Evolutionary conservation across 2,113 vertebrate genomes (phyloP).

Genomic region (Fulmarus glacialis): DNA sequence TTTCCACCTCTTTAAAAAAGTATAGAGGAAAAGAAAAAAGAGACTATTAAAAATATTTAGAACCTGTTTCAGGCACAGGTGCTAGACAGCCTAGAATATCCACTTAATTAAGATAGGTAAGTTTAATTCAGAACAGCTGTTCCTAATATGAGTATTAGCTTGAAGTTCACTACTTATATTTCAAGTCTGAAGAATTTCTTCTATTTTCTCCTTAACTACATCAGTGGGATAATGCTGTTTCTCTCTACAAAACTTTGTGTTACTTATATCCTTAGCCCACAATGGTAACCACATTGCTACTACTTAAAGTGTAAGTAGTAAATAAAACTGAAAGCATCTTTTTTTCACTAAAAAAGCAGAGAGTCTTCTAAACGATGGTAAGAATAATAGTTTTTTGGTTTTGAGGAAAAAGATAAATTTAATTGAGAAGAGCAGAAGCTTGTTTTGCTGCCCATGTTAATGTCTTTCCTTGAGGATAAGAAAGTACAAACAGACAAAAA

Average conservation of each 20-base stretch:
- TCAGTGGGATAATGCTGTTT: neutral
- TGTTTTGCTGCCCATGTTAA: neutral
- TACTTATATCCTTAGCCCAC: neutral
- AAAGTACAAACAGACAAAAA: neutral
- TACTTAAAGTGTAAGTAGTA: neutral
- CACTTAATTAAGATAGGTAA: neutral
- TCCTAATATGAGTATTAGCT: neutral
- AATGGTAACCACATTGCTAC: fast-evolving
- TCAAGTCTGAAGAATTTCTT: neutral
- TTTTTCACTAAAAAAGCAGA: neutral
- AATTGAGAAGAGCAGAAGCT: neutral
- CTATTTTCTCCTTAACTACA: fast-evolving
- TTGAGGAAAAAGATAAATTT: neutral
- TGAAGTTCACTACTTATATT: neutral
- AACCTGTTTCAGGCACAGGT: neutral
- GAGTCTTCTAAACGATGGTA: neutral
- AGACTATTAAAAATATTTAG: neutral
- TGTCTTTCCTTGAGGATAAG: neutral
- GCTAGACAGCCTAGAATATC: neutral
- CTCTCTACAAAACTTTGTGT: neutral
- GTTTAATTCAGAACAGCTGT: neutral
- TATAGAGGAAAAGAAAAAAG: neutral
- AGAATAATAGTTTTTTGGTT: neutral
- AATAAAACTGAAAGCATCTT: neutral
- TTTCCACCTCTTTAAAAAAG: neutral